Evolutionary conservation across 92 coral and sea anemone genomes (phyloP).

Genomic region (Metridium senile): DNA sequence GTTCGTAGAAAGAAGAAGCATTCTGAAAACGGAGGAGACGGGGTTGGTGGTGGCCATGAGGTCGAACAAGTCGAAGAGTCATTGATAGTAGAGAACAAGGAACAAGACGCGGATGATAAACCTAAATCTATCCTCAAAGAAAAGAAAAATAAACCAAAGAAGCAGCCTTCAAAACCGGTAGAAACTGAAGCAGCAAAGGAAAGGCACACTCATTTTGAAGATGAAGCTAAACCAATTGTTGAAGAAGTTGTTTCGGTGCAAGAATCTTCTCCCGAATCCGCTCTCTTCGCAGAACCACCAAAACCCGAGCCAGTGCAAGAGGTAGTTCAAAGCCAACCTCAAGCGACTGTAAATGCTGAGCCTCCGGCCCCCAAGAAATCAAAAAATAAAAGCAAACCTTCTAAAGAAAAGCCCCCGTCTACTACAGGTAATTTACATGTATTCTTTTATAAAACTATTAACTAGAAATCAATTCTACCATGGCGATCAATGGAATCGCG

Average conservation of each 20-base stretch:
- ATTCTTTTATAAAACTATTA: not conserved
- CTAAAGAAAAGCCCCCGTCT: slow-evolving; percentile 57
- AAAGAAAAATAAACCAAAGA: slow-evolving; percentile 70
- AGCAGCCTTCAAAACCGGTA: slow-evolving; percentile 46
- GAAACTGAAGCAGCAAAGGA: slow-evolving; percentile 34
- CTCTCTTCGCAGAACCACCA: slow-evolving; percentile 28
- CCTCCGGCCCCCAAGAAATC: slow-evolving; percentile 63
- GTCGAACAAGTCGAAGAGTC: slow-evolving; percentile 20
- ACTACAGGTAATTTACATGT: slow-evolving; percentile 53
- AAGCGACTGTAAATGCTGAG: slow-evolving; percentile 40
- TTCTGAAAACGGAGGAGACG: slow-evolving; percentile 61
- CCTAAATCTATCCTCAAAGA: slow-evolving; percentile 60
- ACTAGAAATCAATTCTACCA: no score
- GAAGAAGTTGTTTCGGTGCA: slow-evolving; percentile 57
- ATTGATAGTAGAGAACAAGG: slow-evolving; percentile 12
- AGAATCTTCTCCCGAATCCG: slow-evolving; percentile 37
- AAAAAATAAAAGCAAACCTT: slow-evolving; percentile 55
- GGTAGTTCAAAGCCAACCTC: slow-evolving; percentile 36
- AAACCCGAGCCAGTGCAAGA: slow-evolving; percentile 52
- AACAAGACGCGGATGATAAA: slow-evolving; percentile 40
- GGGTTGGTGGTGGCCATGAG: slow-evolving; percentile 28
- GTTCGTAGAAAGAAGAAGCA: slow-evolving; percentile 71
- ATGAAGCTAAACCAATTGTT: slow-evolving; percentile 60
- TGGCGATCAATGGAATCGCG: no score
- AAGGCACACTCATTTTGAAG: slow-evolving; percentile 54